These are phyloP conservation scores for Achatina immaculata DNA, from an alignment of 1,140 invertebrate species.

Conservation along the genomic window DNA sequence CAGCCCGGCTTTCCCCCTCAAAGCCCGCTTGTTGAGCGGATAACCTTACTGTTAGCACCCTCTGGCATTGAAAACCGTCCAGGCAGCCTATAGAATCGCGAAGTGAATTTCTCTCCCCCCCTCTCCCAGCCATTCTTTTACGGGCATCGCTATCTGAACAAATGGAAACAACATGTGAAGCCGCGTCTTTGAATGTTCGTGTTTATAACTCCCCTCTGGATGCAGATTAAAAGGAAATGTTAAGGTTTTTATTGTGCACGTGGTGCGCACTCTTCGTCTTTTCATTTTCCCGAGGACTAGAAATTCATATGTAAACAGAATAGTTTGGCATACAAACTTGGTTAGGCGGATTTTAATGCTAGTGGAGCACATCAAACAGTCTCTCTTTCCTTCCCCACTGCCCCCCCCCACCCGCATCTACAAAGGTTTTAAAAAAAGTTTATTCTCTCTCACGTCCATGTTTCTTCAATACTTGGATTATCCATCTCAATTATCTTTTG, in stretches of 20 bases:
- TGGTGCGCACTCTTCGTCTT: background rate
- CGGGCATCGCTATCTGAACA: background rate
- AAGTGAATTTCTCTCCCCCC: background rate
- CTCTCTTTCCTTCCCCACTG: background rate
- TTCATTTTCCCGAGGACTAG: background rate
- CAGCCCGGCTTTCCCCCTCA: too few species aligned
- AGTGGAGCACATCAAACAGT: too few species aligned
- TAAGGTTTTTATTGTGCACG: conserved; percentile 10
- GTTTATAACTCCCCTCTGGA: conserved; percentile 11
- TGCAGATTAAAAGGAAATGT: conserved; percentile 1
- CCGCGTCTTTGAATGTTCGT: conserved; percentile 13
- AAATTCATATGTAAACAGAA: background rate
- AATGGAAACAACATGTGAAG: conserved; percentile 20
- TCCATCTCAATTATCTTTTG: too few species aligned
- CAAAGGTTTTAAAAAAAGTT: background rate
- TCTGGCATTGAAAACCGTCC: background rate
- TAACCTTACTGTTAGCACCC: background rate
- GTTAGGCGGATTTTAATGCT: background rate
- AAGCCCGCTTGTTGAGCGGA: too few species aligned
- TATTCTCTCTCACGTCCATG: too few species aligned
- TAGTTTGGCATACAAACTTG: background rate
- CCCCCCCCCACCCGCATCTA: background rate
- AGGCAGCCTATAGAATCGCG: too few species aligned
- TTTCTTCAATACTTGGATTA: too few species aligned
- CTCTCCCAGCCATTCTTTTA: background rate